Conservation (phyloP, 2,888 invertebrate genomes). For the Cetonia aurata region DNA sequence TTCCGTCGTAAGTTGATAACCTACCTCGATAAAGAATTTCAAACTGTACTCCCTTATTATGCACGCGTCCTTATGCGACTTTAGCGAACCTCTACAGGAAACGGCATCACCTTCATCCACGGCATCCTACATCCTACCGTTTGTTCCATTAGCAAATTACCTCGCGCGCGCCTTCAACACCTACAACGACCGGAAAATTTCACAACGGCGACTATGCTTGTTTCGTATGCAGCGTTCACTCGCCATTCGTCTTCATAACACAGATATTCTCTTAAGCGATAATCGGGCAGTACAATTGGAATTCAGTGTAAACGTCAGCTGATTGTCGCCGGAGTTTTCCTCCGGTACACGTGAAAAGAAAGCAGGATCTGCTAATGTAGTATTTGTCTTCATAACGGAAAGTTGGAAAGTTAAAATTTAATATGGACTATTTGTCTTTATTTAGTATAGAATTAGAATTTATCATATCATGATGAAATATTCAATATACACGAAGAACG, state of each 20-base stretch:
- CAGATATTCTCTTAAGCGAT: constrained; percentile 24
- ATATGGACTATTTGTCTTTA: too few species aligned
- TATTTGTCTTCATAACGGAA: neutral
- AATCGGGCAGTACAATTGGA: constrained; percentile 12
- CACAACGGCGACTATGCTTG: neutral
- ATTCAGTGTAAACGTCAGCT: constrained; percentile 18
- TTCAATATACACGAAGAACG: too few species aligned
- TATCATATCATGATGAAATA: too few species aligned
- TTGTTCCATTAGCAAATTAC: constrained; percentile 26
- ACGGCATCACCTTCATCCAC: constrained; percentile 3
- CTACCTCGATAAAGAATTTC: constrained; percentile 3
- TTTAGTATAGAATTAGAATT: too few species aligned
- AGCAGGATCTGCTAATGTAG: neutral
- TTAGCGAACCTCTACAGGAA: constrained; percentile 10
- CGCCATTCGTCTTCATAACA: constrained; percentile 1
- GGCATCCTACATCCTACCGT: neutral
- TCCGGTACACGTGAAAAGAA: neutral
- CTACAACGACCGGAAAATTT: constrained; percentile 19
- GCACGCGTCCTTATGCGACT: constrained; percentile 12
- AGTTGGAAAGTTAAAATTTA: neutral
- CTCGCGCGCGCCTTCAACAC: neutral
- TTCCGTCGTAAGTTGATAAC: constrained; percentile 1
- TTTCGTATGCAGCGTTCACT: constrained; percentile 2
- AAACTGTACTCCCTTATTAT: neutral
- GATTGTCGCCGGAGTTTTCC: neutral